phyloP scores from a whole-genome alignment of 2,113 vertebrate genomes.

The Stigmatopora nigra region DNA sequence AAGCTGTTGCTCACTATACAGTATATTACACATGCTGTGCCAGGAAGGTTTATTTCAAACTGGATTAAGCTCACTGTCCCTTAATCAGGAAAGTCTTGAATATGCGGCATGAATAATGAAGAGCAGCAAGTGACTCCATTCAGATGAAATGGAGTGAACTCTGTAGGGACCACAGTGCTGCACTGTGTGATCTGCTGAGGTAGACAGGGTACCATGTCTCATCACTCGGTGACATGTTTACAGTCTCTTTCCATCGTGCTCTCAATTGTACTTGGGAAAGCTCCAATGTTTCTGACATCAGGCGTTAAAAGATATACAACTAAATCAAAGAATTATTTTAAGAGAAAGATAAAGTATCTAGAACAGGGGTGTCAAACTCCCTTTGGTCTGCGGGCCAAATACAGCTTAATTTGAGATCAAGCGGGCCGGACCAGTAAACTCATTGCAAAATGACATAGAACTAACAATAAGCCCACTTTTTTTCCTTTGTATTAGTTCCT shows the following conservation, averaged over 20 bases:
- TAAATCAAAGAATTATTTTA: slow-evolving; percentile 30
- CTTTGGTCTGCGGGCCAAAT: too few relatives aligned
- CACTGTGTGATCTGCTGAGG: slow-evolving; percentile 56
- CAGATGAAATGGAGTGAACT: slow-evolving; percentile 56
- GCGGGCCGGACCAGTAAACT: too few relatives aligned
- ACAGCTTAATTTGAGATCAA: too few relatives aligned
- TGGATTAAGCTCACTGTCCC: slow-evolving; percentile 58
- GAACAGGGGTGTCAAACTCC: too few relatives aligned
- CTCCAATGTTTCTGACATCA: slow-evolving; percentile 19
- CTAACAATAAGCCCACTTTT: too few relatives aligned
- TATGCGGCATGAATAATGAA: slow-evolving; percentile 65
- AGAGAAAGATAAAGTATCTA: slow-evolving; percentile 46
- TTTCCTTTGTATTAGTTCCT: too few relatives aligned
- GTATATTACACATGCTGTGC: slow-evolving; percentile 27
- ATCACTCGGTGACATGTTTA: slow-evolving; percentile 51
- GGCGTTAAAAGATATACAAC: not conserved
- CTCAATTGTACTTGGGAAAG: slow-evolving; percentile 37
- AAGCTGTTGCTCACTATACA: slow-evolving; percentile 12
- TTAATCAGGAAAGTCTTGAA: slow-evolving; percentile 52
- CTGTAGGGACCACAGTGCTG: slow-evolving; percentile 49
- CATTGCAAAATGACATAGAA: too few relatives aligned
- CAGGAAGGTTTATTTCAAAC: slow-evolving; percentile 51
- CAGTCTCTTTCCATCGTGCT: slow-evolving; percentile 37
- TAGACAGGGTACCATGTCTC: slow-evolving; percentile 51
- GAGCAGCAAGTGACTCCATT: slow-evolving; percentile 51